Evolutionary conservation across 2,113 vertebrate genomes (phyloP), one percentile per base, ranked within the genome.

Genomic region (Rhombomys opimus): DNA sequence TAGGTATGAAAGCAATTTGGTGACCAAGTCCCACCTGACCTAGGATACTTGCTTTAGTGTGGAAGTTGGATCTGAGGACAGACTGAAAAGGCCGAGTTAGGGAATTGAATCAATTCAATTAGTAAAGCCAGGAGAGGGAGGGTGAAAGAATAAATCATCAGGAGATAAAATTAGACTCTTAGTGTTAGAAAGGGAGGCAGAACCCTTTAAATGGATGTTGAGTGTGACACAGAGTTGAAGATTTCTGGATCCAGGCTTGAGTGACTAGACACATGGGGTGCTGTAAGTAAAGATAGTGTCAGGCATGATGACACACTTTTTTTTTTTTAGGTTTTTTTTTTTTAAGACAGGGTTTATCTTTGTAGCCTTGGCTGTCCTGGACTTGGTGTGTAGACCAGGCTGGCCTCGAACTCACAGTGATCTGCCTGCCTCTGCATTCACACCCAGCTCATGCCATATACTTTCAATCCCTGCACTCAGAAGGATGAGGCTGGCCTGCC

Each of bases 1-100:
- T 30, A 65, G 41, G 41, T 50, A 11, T 70, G 32, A 25, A 89
- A 92, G 41, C 70, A 50, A 0, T 63, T n/a, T 22, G 10, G 13
- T 70, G 72, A 50, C 15, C 46, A 35, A 23, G 52, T 75, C 27
- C 82, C 54, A 11, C 78, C 5, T 25, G 8, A n/a, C 5, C 13
- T 18, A 61, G 15, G 8, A 50, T 77, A 75, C 46, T 67, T 88
- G 46, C 20, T 46, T 54, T 88, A 63, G 30, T 81, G 50, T 54
- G 82, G 70, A 96, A 72, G 14, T 50, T 91, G 46, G 52, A 75
- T 70, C 91, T 81, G 52, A 92, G 50, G 67, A 94, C 35, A 72
- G 38, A 82, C 80, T 18, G 52, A 23, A 75, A 90, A 30, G 27
- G 38, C 46, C 4, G 4, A 78, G 32, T 38, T 78, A 32, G 38